Evolutionary conservation across 2,888 invertebrate genomes (phyloP).

Genomic region (Diadromus collaris): DNA sequence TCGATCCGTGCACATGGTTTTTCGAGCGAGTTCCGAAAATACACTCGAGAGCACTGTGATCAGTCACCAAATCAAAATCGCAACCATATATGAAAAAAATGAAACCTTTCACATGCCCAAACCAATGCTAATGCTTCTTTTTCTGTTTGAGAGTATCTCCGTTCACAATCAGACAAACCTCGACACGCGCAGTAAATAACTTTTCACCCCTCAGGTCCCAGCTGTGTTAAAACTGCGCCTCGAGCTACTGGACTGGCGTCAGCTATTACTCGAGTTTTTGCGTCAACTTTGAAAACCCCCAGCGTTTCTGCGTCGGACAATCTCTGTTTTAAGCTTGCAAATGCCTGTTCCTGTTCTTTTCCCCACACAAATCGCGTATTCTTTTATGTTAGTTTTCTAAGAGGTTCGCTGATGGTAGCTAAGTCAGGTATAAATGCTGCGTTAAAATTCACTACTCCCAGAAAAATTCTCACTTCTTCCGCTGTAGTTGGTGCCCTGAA

Average conservation of each 20-base stretch:
- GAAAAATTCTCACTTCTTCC: slow-evolving; percentile 67
- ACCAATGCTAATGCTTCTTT: slow-evolving; percentile 67
- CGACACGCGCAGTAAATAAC: slow-evolving; percentile 77
- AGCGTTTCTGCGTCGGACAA: background rate
- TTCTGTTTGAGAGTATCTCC: slow-evolving; percentile 67
- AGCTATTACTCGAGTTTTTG: slow-evolving; percentile 70
- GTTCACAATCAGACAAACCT: slow-evolving; percentile 73
- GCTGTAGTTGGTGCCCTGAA: slow-evolving; percentile 63
- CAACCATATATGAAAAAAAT: slow-evolving; percentile 75
- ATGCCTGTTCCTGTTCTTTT: slow-evolving; percentile 28
- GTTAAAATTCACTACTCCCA: slow-evolving; percentile 71
- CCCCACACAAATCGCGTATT: background rate
- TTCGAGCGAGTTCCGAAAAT: slow-evolving; percentile 62
- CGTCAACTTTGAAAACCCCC: slow-evolving; percentile 27
- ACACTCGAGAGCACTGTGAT: slow-evolving; percentile 70
- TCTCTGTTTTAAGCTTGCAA: background rate
- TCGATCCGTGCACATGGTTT: slow-evolving; percentile 60
- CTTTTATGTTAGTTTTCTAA: slow-evolving; percentile 53
- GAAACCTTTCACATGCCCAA: slow-evolving; percentile 67
- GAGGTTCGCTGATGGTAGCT: slow-evolving; percentile 65
- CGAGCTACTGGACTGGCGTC: slow-evolving; percentile 75
- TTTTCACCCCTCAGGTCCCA: slow-evolving; percentile 61
- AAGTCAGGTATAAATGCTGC: slow-evolving; percentile 65
- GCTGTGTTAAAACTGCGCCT: slow-evolving; percentile 72
- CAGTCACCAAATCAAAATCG: slow-evolving; percentile 71